Evolutionary conservation across 2,888 invertebrate species (phyloP).

Genomic region (Macaria notata): DNA sequence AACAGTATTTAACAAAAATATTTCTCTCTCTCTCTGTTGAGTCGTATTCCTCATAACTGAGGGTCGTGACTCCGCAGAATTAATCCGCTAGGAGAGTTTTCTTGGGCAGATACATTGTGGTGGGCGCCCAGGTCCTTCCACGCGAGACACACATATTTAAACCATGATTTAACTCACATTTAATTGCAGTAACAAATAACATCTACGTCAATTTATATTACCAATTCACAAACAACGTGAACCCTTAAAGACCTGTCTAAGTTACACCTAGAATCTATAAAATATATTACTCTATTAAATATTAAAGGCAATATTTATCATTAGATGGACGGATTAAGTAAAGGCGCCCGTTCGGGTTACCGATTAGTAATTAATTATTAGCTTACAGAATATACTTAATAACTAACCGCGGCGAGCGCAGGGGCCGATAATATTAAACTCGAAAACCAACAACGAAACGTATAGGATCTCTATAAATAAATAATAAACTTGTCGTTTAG

Average conservation of each 20-base stretch:
- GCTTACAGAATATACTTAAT: constrained; percentile 66
- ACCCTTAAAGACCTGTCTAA: constrained; percentile 69
- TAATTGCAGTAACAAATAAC: constrained; percentile 48
- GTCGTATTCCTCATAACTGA: too few species aligned
- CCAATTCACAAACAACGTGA: constrained; percentile 66
- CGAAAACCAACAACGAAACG: constrained; percentile 72
- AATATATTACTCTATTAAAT: constrained; percentile 82
- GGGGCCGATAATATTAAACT: constrained; percentile 59
- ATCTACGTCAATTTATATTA: constrained; percentile 65
- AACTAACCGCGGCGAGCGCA: constrained; percentile 63
- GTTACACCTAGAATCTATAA: constrained; percentile 75
- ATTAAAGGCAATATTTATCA: constrained; percentile 82
- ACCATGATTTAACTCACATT: too few species aligned
- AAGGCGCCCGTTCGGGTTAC: constrained; percentile 81
- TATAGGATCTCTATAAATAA: constrained; percentile 74
- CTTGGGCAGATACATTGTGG: too few species aligned
- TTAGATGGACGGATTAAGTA: constrained; percentile 82
- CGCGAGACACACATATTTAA: too few species aligned
- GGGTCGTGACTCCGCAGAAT: too few species aligned
- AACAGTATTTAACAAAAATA: too few species aligned
- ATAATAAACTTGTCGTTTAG: constrained; percentile 75
- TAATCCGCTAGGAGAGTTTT: too few species aligned
- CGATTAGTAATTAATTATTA: constrained; percentile 78
- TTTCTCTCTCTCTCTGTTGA: too few species aligned
- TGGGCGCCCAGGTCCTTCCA: too few species aligned